Base-by-base conservation (phyloP, 2,113 vertebrate genomes). In the Xenopus borealis region DNA sequence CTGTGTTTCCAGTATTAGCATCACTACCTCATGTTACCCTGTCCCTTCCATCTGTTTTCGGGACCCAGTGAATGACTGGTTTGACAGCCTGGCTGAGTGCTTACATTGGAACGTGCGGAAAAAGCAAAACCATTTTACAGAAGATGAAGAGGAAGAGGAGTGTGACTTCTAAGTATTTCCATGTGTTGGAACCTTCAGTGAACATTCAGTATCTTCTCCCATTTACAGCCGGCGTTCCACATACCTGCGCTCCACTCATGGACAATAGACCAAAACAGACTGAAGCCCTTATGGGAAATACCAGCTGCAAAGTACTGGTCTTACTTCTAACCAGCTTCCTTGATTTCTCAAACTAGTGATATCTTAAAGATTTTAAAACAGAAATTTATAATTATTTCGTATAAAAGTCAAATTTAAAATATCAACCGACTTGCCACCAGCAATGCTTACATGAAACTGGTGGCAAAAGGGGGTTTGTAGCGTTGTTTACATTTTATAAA, bases 11-110 rank as follows among this genome's bases (percentile, higher is more conserved):
- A 94, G 93, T 71, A 91, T 94, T 81, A 93, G 88, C 90, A 94
- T 94, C 86, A 94, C 93, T 78, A 94, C 93, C 83, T 94, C 93
- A 44, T 92, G 93, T 85, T 94, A 93, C 81, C 93, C 93, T 0
- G 90, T 94, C 7, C 93, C 93, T 50, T 94, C 92, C 3, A 91
- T 94, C 85, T 94, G 93, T 19, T 92, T 90, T 83, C 89, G 79
- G 4, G 90, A 93, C 50, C 92, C 93, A 0, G 91, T 93, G 68
- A 92, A 91, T 1, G 93, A 94, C 86, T 94, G 93, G 93, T 94
- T 94, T 4, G 90, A 94, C 80, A 94, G 93, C 84, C 76, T 94
- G 77, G 93, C 92, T 0, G 83, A 93, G 84, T 94, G 93, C 78
- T 84, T 94, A 72, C 93, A 94, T 84, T 94, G 93, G 93, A 94